Evolutionary conservation across 2,113 vertebrate species (phyloP).

Genomic region (Epinephelus moara): DNA sequence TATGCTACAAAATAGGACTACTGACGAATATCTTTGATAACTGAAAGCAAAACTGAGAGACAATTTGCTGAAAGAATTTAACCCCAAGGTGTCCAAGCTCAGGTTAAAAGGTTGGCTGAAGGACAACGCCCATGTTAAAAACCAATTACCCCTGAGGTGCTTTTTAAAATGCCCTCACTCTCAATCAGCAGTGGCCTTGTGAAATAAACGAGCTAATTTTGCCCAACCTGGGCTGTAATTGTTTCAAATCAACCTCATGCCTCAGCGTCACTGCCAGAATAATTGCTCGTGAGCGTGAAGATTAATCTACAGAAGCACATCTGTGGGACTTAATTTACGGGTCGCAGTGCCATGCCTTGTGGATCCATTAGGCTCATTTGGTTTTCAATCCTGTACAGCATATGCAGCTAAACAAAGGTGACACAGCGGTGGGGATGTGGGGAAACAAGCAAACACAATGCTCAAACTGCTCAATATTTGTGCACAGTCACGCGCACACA

Average conservation of each 20-base stretch:
- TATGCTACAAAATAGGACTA: not conserved
- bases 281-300: slow-evolving; percentile 77
- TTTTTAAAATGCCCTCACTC: slow-evolving; percentile 65
- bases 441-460: slow-evolving; percentile 28
- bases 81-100: not conserved
- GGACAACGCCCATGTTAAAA: slow-evolving; percentile 49
- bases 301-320: slow-evolving; percentile 85
- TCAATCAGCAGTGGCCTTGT: slow-evolving; percentile 63
- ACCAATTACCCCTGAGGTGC: slow-evolving; percentile 57
- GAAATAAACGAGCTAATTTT: slow-evolving; percentile 77
- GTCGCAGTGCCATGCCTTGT: slow-evolving; percentile 66
- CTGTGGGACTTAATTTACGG: slow-evolving; percentile 81
- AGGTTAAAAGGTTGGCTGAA: slow-evolving; percentile 45
- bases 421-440: slow-evolving; percentile 32
- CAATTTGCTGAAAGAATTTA: slow-evolving; percentile 6
- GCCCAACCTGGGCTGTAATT: slow-evolving; percentile 79
- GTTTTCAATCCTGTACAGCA: slow-evolving; percentile 56
- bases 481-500: not conserved
- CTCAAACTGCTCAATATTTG: slow-evolving; percentile 29
- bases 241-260: slow-evolving; percentile 84
- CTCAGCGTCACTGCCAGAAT: slow-evolving; percentile 71
- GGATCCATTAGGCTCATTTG: slow-evolving; percentile 73
- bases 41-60: not conserved
- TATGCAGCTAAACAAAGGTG: slow-evolving; percentile 63
- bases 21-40: not conserved